Percentiles rank a stretch among this genome's conserved stretches.
Conservation (phyloP, 2,113 vertebrate species). For the Pelvicachromis taeniatus region DNA sequence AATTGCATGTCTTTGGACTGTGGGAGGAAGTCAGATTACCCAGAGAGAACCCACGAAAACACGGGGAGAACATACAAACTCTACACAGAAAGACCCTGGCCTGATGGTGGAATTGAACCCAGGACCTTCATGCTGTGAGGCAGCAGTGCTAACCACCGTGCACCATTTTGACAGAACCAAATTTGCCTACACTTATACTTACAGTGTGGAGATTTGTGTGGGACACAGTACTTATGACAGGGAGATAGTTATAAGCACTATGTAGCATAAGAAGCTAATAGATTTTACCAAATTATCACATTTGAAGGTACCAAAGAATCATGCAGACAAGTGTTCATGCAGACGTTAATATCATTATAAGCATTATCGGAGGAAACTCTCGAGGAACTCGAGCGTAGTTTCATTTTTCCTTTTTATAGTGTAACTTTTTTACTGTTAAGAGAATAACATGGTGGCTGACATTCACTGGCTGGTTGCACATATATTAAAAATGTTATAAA, state of each 20-base stretch:
- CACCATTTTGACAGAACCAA: neutral
- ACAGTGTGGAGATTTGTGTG: neutral
- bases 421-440: neutral
- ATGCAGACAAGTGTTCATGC: neutral
- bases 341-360: neutral
- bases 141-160: too few relatives aligned
- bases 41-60: too few relatives aligned
- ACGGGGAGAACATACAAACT: too few relatives aligned
- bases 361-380: neutral
- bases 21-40: too few relatives aligned
- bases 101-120: too few relatives aligned
- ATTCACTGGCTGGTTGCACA: neutral
- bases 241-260: neutral
- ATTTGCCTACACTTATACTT: neutral
- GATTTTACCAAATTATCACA: neutral
- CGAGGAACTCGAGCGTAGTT: neutral
- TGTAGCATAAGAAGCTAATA: neutral
- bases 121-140: too few relatives aligned
- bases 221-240: neutral
- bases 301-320: neutral
- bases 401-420: neutral
- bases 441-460: neutral
- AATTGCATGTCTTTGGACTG: too few relatives aligned
- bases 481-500: neutral
- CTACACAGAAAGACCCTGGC: too few relatives aligned